A percentile compares a stretch with the other conserved stretches of the same genome.
Evolutionary conservation across 2,113 vertebrate species (phyloP).

Genomic region (Ginglymostoma cirratum): DNA sequence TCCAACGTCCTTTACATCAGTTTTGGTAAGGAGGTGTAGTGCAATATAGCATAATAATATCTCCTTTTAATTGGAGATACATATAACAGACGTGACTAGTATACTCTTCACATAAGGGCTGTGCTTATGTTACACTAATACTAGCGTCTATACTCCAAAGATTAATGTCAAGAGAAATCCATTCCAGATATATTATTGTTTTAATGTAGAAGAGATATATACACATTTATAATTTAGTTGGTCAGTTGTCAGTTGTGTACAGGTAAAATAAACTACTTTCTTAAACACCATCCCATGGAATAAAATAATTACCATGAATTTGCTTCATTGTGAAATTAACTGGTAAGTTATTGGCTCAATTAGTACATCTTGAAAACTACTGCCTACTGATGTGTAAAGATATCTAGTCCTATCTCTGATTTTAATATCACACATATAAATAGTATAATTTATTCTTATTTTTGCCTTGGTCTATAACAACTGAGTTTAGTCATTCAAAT

Average conservation of each 20-base stretch:
- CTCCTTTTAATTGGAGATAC: background rate
- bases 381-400: background rate
- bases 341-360: background rate
- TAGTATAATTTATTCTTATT: background rate
- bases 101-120: background rate
- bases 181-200: background rate
- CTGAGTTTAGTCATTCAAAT: background rate
- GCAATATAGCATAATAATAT: background rate
- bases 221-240: background rate
- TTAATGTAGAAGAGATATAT: background rate
- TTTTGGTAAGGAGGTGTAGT: background rate
- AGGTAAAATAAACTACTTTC: background rate
- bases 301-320: background rate
- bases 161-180: background rate
- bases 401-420: background rate
- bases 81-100: background rate
- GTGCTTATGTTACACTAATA: background rate
- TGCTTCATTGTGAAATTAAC: background rate
- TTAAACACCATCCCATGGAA: background rate
- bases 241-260: background rate
- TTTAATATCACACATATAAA: background rate
- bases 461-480: slow-evolving; percentile 1
- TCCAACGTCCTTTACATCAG: no score
- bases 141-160: background rate
- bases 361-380: background rate